These are phyloP conservation scores for Plebejus argus DNA, from an alignment of 2,888 invertebrate genomes.

Conservation along the genomic window DNA sequence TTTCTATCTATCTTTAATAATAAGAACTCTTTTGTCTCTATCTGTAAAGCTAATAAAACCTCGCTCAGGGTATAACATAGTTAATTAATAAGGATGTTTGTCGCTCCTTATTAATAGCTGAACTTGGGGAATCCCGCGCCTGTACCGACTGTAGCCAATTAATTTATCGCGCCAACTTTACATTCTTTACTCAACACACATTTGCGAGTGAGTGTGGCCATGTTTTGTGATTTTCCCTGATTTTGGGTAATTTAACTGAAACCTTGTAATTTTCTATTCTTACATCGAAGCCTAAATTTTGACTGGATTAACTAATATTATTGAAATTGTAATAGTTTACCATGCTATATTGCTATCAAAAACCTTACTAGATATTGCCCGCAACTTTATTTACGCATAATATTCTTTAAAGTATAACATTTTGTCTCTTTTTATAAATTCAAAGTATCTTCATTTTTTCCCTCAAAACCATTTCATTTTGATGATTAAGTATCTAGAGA, in stretches of 20 bases:
- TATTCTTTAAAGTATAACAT: no score
- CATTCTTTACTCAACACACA: constrained; percentile 72
- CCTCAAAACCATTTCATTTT: no score
- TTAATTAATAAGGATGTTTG: constrained; percentile 16
- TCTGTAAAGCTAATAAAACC: not conserved
- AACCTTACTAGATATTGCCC: no score
- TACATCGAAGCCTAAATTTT: no score
- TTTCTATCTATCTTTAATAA: no score
- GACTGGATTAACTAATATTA: no score
- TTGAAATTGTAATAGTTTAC: no score
- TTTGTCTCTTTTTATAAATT: no score
- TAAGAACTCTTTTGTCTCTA: not conserved
- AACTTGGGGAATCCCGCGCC: constrained; percentile 71
- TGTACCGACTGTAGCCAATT: constrained; percentile 64
- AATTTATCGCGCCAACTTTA: constrained; percentile 78
- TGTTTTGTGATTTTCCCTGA: not conserved
- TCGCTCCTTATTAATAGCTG: constrained; percentile 74
- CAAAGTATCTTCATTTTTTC: no score
- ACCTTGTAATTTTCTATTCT: not conserved
- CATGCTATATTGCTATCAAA: no score
- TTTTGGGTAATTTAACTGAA: not conserved
- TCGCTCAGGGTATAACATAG: not conserved
- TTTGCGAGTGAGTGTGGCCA: constrained; percentile 38
- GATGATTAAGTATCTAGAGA: no score
- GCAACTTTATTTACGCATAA: no score